Evolutionary conservation across 2,113 vertebrate genomes (phyloP), one percentile per base, ranked within the genome.

Genomic region (Oryctolagus cuniculus): DNA sequence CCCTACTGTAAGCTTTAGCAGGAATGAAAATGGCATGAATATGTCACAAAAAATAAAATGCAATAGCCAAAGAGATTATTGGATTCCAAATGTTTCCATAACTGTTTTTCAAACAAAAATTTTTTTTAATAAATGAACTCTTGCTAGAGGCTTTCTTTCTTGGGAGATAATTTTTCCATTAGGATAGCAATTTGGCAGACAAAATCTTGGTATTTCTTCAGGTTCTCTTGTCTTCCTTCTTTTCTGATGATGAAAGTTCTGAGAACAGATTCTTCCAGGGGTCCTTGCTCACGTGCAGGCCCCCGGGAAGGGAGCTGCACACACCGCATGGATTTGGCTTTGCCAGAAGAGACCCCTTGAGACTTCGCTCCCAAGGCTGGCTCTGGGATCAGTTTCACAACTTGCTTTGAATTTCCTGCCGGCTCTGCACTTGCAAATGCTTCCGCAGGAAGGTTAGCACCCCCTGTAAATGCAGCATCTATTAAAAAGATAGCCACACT

Each of bases 401-500:
- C 97, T 97, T 24, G 2, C 96, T 97, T 97, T 98, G 98, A 98
- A 98, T 98, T 97, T 70, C 2, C 91, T 97, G 97, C 95, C 90
- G 95, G 97, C 97, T 97, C 97, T 93, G 97, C 96, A 98, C 98
- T 97, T 97, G 98, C 98, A 98, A 97, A 97, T 96, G 98, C 97
- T 97, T 97, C 97, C 95, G 84, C 93, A 87, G 94, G 97, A 98
- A 98, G 97, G 98, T 98, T 98, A 98, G 94, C 94, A 93, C 96
- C 94, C 97, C 94, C 97, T 97, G 97, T 96, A 97, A 97, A 88
- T 81, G 95, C 93, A 89, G 96, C 61, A 0, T 97, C 97, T 98
- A 97, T 97, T 98, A 98, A 97, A 98, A 98, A 98, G 98, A 98
- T 98, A 98, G 98, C 98, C 98, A 96, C 97, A 96, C 96, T 95